phyloP scores from a whole-genome alignment of 2,888 invertebrate species.

The Pristionchus maxplancki region DNA sequence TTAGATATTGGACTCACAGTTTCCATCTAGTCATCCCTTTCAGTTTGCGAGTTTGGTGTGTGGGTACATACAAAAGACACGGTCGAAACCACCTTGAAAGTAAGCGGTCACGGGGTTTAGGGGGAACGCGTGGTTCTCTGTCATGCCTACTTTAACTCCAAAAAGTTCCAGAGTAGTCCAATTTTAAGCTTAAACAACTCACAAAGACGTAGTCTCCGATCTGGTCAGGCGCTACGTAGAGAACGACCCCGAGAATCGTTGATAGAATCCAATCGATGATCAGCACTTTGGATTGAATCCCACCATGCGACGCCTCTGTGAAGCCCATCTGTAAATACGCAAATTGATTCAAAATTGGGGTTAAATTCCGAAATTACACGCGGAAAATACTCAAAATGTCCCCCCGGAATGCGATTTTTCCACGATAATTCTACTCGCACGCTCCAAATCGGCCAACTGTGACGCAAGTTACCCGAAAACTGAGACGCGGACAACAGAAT shows the following conservation, averaged over 20 bases:
- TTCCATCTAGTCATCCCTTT: too few species aligned
- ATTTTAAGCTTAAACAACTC: too few species aligned
- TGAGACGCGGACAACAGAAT: constrained; percentile 19
- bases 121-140: neutral
- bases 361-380: too few species aligned
- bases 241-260: constrained; percentile 58
- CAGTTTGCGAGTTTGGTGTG: too few species aligned
- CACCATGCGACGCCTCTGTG: neutral
- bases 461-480: neutral
- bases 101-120: neutral
- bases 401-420: too few species aligned
- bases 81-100: neutral
- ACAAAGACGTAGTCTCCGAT: constrained; percentile 71
- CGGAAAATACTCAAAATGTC: too few species aligned
- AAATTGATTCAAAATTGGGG: neutral
- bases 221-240: constrained; percentile 66
- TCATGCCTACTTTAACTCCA: too few species aligned
- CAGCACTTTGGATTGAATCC: constrained; percentile 51
- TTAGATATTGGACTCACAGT: neutral
- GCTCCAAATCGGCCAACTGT: too few species aligned
- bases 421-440: too few species aligned
- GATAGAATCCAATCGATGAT: constrained; percentile 63
- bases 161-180: too few species aligned
- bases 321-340: constrained; percentile 52
- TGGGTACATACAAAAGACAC: neutral